Percentiles rank a stretch among this genome's conserved stretches.
These are phyloP conservation scores for Cherax quadricarinatus DNA, from an alignment of 1,140 invertebrate species.

Conservation along the genomic window DNA sequence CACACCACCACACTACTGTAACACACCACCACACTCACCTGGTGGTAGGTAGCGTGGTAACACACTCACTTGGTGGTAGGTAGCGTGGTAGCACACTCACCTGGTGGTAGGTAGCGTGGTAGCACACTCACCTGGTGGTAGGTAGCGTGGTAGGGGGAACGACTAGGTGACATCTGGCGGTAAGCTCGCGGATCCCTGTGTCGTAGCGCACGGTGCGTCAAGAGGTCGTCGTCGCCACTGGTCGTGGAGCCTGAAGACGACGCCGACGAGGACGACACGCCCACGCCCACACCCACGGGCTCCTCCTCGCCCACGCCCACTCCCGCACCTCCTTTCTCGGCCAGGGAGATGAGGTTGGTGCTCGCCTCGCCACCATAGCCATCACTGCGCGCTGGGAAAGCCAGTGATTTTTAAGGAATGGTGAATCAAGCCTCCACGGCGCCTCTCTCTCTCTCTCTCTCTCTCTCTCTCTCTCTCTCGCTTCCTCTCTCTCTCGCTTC, in stretches of 20 bases:
- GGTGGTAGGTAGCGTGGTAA: too few species aligned
- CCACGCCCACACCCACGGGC: constrained; percentile 64
- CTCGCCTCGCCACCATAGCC: constrained; percentile 50
- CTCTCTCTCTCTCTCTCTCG: too few species aligned
- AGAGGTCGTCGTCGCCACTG: constrained; percentile 75
- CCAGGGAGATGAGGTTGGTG: constrained; percentile 80
- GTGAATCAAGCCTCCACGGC: neutral
- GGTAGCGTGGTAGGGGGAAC: constrained; percentile 59
- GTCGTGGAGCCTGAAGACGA: constrained; percentile 76
- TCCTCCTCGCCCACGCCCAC: constrained; percentile 71
- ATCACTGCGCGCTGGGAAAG: constrained; percentile 15
- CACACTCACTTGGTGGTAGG: too few species aligned
- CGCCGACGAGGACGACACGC: constrained; percentile 73
- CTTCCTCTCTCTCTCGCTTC: too few species aligned
- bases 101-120: constrained; percentile 14
- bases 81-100: neutral
- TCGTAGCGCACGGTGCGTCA: constrained; percentile 71
- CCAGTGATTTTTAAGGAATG: too few species aligned
- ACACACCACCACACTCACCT: too few species aligned
- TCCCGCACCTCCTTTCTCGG: constrained; percentile 80
- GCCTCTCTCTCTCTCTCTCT: too few species aligned
- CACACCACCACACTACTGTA: too few species aligned
- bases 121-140: constrained; percentile 49
- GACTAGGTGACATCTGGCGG: constrained; percentile 56
- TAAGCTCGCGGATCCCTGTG: constrained; percentile 73